Conservation (phyloP, 2,888 invertebrate genomes). For the Aelia acuminata region DNA sequence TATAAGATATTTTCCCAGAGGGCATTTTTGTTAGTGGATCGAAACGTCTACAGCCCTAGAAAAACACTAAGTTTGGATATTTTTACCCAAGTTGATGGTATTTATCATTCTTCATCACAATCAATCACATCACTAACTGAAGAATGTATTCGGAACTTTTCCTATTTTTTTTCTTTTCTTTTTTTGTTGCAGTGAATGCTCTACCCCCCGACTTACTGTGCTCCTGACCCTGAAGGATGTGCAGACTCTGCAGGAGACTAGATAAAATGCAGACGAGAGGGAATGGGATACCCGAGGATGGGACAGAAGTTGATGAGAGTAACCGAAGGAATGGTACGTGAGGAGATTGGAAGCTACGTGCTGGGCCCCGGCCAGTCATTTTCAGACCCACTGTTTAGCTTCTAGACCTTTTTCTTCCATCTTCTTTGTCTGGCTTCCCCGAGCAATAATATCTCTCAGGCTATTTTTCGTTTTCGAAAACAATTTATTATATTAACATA, state of each 20-base stretch:
- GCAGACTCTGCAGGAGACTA: neutral
- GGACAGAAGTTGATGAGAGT: conserved; percentile 35
- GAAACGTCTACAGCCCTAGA: too few relatives aligned
- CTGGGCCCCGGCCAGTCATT: neutral
- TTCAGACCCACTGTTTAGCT: neutral
- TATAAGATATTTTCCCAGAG: too few relatives aligned
- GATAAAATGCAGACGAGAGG: neutral
- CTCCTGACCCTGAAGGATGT: neutral
- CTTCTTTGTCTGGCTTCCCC: neutral
- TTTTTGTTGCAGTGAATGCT: too few relatives aligned
- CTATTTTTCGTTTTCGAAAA: neutral
- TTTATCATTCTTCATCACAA: too few relatives aligned
- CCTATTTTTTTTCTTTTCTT: too few relatives aligned
- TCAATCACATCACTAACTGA: too few relatives aligned
- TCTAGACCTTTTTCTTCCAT: neutral
- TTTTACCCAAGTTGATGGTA: too few relatives aligned
- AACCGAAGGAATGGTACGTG: neutral
- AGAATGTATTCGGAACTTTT: too few relatives aligned
- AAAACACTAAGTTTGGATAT: too few relatives aligned
- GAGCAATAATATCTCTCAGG: neutral
- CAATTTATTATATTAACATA: too few relatives aligned
- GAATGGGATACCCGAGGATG: neutral
- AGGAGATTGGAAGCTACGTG: neutral
- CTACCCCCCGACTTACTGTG: neutral
- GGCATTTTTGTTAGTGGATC: too few relatives aligned